These are phyloP conservation scores for Trachelus iudaicus DNA, from an alignment of 2,888 invertebrate genomes.

Conservation along the genomic window DNA sequence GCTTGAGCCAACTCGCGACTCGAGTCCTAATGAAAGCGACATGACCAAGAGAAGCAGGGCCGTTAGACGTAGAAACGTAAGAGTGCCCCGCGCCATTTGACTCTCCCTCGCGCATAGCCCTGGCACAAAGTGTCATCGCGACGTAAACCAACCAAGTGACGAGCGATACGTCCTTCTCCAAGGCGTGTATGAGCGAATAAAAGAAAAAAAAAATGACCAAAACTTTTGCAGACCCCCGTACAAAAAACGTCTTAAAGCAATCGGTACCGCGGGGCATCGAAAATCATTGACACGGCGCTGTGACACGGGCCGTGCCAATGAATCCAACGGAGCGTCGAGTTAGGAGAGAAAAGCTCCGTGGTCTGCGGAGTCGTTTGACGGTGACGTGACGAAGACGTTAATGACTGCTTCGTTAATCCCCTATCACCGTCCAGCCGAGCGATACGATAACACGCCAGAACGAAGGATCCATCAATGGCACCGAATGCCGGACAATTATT, in stretches of 20 bases:
- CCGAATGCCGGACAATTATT: neutral
- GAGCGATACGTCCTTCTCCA: too few species aligned
- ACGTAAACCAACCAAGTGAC: too few species aligned
- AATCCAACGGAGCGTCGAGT: constrained; percentile 25
- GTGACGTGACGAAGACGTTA: neutral
- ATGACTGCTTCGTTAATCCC: neutral
- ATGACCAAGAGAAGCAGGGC: constrained; percentile 4
- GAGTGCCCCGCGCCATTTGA: neutral
- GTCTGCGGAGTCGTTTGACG: neutral
- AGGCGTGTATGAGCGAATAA: too few species aligned
- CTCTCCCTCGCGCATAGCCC: neutral
- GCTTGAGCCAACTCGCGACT: constrained; percentile 24
- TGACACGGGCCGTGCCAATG: constrained; percentile 16
- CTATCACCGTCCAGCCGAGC: neutral
- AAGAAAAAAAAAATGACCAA: too few species aligned
- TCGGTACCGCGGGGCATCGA: neutral
- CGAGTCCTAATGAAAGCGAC: constrained; percentile 54
- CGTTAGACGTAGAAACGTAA: neutral
- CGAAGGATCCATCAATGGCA: neutral
- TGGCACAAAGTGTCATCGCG: too few species aligned
- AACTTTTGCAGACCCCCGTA: neutral
- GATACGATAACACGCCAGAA: neutral
- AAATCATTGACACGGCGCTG: neutral
- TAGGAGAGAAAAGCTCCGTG: constrained; percentile 7
- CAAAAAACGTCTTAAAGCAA: neutral